Conservation (phyloP, 2,113 vertebrate genomes). For the human (Homo sapiens) region DNA sequence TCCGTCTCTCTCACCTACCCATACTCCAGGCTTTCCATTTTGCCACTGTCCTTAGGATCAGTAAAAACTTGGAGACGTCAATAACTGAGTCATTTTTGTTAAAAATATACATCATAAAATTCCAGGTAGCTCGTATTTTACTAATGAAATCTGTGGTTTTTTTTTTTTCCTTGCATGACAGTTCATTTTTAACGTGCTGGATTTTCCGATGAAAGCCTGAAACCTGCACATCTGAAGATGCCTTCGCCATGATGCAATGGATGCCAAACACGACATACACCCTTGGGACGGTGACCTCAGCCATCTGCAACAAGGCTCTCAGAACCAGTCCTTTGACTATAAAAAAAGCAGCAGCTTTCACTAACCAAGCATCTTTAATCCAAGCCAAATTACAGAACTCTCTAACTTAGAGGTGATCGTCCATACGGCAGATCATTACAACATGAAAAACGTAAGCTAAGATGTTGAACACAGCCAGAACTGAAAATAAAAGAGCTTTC, state of each 20-base stretch:
- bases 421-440: neutral
- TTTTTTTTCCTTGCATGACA: neutral
- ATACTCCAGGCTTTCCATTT: neutral
- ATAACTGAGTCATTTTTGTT: neutral
- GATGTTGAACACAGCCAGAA: neutral
- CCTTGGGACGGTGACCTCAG: slow-evolving; percentile 58
- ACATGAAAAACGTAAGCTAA: neutral
- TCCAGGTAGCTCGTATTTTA: neutral
- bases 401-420: neutral
- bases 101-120: neutral
- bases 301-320: neutral
- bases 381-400: slow-evolving; percentile 1
- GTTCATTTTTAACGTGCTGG: neutral
- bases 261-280: neutral
- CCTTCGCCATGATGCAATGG: slow-evolving; percentile 38
- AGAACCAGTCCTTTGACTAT: neutral
- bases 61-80: neutral
- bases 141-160: neutral
- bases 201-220: neutral
- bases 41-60: neutral
- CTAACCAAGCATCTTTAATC: neutral
- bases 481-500: neutral
- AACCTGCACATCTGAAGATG: neutral
- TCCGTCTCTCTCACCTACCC: neutral
- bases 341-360: slow-evolving; percentile 10